phyloP scores from a whole-genome alignment of 1,140 invertebrate species.

The Plodia interpunctella region DNA sequence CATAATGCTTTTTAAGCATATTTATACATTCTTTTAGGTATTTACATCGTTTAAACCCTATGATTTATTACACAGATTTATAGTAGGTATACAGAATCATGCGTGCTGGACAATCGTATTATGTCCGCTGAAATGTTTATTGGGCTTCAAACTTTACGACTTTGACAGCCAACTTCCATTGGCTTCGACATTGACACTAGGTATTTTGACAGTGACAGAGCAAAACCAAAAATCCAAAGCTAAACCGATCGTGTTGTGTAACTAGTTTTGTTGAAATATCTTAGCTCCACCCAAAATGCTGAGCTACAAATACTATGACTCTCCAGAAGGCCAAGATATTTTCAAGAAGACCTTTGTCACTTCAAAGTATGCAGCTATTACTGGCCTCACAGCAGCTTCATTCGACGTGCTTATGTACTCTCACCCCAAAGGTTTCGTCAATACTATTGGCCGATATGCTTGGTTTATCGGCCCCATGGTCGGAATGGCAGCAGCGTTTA shows the following conservation, averaged over 20 bases:
- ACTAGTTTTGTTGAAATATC: slow-evolving; percentile 26
- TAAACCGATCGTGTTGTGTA: slow-evolving; percentile 73
- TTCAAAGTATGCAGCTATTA: slow-evolving; percentile 76
- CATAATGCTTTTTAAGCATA: too few relatives aligned
- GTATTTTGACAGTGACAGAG: too few relatives aligned
- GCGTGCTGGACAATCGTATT: too few relatives aligned
- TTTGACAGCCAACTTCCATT: too few relatives aligned
- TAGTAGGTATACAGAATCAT: too few relatives aligned
- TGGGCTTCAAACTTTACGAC: too few relatives aligned
- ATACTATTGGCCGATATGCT: slow-evolving; percentile 50
- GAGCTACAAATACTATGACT: slow-evolving; percentile 80
- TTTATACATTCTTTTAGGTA: too few relatives aligned
- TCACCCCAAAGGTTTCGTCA: slow-evolving; percentile 73
- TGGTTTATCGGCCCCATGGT: slow-evolving; percentile 79
- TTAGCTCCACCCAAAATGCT: slow-evolving; percentile 26
- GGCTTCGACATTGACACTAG: too few relatives aligned
- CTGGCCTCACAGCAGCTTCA: slow-evolving; percentile 71
- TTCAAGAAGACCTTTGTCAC: slow-evolving; percentile 80
- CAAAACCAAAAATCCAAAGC: neutral
- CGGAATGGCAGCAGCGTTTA: slow-evolving; percentile 81
- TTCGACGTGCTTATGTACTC: slow-evolving; percentile 79
- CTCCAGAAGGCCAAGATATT: slow-evolving; percentile 84
- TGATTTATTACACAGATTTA: too few relatives aligned
- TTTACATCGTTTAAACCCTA: too few relatives aligned
- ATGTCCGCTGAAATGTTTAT: too few relatives aligned